Percentiles rank a stretch among this genome's conserved stretches.
Conservation (phyloP, 2,797 vertebrate genomes). For the Muscicapa striata region DNA sequence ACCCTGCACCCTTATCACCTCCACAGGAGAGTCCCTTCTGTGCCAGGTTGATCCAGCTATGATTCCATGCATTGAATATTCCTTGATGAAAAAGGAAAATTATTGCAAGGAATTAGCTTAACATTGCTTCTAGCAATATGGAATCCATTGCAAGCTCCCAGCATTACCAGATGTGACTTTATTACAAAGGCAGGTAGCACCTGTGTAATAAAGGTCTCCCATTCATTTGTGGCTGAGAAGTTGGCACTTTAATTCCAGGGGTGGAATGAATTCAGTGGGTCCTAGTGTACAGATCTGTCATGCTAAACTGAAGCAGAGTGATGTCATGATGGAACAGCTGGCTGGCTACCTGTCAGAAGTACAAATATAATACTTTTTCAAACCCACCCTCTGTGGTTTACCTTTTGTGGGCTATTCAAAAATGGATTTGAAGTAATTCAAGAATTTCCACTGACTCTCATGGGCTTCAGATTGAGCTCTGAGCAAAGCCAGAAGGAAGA, state of each 20-base stretch:
- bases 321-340: not conserved
- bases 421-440: not conserved
- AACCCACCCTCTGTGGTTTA: not conserved
- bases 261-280: not conserved
- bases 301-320: not conserved
- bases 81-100: not conserved
- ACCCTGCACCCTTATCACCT: not conserved
- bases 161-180: not conserved
- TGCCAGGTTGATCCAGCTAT: not conserved
- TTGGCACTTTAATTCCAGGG: not conserved
- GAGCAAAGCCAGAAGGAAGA: conserved; percentile 25
- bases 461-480: not conserved
- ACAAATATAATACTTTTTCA: conserved; percentile 13
- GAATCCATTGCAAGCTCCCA: not conserved
- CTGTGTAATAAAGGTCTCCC: not conserved
- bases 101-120: not conserved
- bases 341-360: conserved; percentile 12
- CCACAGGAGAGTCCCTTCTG: not conserved
- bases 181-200: not conserved
- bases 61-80: not conserved
- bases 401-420: not conserved
- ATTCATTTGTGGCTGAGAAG: not conserved
- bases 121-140: not conserved
- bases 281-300: not conserved
- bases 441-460: not conserved